Percentiles rank a stretch among this genome's conserved stretches.
Evolutionary conservation across 2,797 vertebrate species (phyloP).

Genomic region (Nyctibius grandis): DNA sequence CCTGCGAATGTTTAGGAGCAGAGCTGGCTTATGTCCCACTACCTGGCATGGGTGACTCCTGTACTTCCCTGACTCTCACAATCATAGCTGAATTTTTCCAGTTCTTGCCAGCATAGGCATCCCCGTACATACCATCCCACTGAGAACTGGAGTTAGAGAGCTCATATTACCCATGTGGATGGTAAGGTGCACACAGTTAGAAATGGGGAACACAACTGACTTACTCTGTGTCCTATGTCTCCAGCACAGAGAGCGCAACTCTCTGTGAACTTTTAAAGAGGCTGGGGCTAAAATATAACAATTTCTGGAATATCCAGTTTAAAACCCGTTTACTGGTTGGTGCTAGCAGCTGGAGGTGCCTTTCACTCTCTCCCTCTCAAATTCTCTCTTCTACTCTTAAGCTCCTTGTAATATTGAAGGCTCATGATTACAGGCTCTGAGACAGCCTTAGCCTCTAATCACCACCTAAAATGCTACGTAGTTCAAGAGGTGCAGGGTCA

Average conservation of each 20-base stretch:
- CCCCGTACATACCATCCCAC: no score
- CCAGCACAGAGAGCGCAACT: not conserved
- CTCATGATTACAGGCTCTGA: not conserved
- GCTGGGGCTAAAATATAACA: not conserved
- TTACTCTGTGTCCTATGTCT: fast-evolving
- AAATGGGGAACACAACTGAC: not conserved
- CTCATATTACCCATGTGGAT: no score
- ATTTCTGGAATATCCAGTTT: not conserved
- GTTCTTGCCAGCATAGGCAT: not conserved
- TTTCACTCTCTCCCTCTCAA: not conserved
- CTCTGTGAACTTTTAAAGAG: not conserved
- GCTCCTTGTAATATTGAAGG: not conserved
- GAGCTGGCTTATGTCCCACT: fast-evolving
- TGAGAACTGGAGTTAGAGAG: not conserved
- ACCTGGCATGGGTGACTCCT: not conserved
- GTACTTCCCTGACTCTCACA: not conserved
- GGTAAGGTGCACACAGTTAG: fast-evolving
- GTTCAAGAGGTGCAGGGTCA: not conserved
- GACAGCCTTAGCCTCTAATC: not conserved
- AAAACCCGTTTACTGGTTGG: not conserved
- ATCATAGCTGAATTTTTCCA: not conserved
- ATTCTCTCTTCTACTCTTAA: not conserved
- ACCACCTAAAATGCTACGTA: not conserved
- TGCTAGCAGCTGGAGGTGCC: not conserved
- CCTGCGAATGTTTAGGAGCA: not conserved